Conservation (phyloP, 2,888 invertebrate genomes). For the Lithophane leautieri region DNA sequence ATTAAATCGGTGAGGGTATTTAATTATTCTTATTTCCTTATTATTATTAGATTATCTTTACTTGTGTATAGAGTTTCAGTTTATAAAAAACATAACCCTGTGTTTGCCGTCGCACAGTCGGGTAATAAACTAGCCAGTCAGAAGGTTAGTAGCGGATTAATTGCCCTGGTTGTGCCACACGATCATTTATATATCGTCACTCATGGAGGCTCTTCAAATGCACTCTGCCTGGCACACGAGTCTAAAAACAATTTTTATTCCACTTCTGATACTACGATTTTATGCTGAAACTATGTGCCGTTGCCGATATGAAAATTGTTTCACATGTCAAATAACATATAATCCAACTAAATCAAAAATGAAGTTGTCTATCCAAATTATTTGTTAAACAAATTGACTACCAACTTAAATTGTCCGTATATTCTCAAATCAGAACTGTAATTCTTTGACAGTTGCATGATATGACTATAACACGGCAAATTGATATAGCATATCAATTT, state of each 20-base stretch:
- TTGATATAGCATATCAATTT: neutral
- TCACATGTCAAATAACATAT: neutral
- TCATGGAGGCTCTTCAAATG: conserved; percentile 8
- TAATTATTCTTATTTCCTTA: neutral
- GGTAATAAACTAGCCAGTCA: neutral
- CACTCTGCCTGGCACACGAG: neutral
- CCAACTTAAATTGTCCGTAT: neutral
- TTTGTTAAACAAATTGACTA: neutral
- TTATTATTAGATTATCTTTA: neutral
- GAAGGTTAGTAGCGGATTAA: neutral
- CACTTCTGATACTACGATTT: conserved; percentile 3
- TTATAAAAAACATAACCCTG: neutral
- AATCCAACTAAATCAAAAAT: neutral
- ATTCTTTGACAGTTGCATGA: neutral
- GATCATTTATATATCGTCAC: neutral
- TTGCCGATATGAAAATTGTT: neutral
- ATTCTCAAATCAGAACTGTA: neutral
- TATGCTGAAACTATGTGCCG: neutral
- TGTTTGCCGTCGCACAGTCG: neutral
- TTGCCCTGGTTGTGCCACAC: neutral
- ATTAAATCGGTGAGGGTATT: neutral
- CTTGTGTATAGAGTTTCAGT: neutral
- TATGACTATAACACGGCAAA: neutral
- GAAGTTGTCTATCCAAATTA: neutral
- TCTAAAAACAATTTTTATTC: conserved; percentile 18